phyloP scores from a whole-genome alignment of 2,113 vertebrate species.

The Stictonetta naevosa region DNA sequence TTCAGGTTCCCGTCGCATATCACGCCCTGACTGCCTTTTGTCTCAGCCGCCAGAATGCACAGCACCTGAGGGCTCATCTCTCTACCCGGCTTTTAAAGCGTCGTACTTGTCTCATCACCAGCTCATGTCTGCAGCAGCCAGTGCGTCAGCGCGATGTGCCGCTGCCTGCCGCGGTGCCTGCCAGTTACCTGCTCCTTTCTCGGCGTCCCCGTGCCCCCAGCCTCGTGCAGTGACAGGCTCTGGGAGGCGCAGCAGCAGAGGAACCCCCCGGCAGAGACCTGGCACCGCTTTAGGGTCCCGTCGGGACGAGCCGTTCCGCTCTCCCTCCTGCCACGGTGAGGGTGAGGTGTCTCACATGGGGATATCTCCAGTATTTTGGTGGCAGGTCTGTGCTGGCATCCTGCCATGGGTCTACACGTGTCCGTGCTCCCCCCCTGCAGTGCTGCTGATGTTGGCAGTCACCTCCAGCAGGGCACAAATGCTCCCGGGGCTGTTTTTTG shows the following conservation, averaged over 20 bases:
- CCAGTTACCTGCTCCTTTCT: background rate
- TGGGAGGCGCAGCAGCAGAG: background rate
- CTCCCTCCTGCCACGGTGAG: background rate
- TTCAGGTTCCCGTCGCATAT: background rate
- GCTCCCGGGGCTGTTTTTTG: fast-evolving
- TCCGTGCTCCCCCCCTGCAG: too few relatives aligned
- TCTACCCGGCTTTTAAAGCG: background rate
- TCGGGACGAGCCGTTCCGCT: background rate
- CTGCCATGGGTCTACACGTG: background rate
- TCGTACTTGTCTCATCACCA: background rate
- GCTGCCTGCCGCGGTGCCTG: background rate
- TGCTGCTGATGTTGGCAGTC: fast-evolving
- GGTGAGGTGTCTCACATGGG: background rate
- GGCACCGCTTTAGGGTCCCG: background rate
- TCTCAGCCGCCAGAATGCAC: background rate
- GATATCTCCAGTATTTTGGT: background rate
- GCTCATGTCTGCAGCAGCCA: background rate
- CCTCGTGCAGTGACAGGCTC: background rate
- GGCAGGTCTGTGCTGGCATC: background rate
- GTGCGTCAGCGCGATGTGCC: background rate
- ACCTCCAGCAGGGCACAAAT: background rate
- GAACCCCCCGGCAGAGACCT: background rate
- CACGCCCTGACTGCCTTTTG: background rate
- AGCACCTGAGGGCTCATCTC: slow-evolving; percentile 18
- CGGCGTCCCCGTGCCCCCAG: background rate